phyloP scores from a whole-genome alignment of 2,113 vertebrate species.

The Helogale parvula region DNA sequence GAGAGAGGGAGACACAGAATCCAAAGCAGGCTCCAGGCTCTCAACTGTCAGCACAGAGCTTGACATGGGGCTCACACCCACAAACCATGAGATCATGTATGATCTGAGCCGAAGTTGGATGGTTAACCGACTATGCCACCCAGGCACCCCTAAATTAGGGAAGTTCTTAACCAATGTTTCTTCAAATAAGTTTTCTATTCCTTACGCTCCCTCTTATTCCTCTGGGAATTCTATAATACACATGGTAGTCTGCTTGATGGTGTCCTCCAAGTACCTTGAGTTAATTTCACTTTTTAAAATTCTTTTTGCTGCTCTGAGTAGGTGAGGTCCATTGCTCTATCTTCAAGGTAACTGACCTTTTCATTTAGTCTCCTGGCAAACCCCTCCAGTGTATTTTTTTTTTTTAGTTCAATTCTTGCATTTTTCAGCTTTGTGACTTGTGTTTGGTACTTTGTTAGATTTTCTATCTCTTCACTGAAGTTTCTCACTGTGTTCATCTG shows the following conservation, averaged over 20 bases:
- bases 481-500: neutral
- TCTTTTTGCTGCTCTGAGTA: neutral
- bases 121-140: too few species aligned
- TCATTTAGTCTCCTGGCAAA: neutral
- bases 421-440: neutral
- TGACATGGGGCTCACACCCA: too few species aligned
- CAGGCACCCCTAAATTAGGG: neutral
- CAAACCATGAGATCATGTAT: too few species aligned
- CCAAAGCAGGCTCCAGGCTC: too few species aligned
- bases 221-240: neutral
- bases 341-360: neutral
- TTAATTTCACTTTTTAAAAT: neutral
- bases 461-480: neutral
- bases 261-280: neutral
- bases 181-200: neutral
- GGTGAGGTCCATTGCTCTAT: neutral
- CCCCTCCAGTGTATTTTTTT: too few species aligned
- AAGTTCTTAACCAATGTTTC: neutral
- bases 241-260: neutral
- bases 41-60: too few species aligned
- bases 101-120: too few species aligned
- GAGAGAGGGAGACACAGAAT: too few species aligned
- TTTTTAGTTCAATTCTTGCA: neutral
- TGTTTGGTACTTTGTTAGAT: neutral
- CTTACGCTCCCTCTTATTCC: neutral